Percentiles rank a stretch among this genome's conserved stretches.
These are phyloP conservation scores for Ichneumoninae sp. DNA, from an alignment of 2,888 invertebrate genomes.

Conservation along the genomic window DNA sequence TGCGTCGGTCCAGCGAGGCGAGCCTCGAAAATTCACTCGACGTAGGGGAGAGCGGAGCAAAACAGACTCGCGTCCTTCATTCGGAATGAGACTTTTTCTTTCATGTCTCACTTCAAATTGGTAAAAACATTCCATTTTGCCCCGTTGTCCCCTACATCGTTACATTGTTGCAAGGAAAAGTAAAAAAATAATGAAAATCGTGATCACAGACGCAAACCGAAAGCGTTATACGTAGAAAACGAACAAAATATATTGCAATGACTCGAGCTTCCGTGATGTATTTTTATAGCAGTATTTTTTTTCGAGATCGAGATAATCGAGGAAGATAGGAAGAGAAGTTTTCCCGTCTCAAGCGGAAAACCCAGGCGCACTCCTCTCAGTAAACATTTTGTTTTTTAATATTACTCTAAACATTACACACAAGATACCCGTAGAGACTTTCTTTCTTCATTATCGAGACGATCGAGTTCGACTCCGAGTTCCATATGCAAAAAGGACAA, in stretches of 20 bases:
- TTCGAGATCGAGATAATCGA: not conserved
- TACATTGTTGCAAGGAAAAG: not conserved
- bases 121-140: not conserved
- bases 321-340: slow-evolving; percentile 6
- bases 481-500: not conserved
- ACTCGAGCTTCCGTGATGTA: not conserved
- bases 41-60: not conserved
- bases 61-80: not conserved
- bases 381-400: not conserved
- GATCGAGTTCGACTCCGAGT: slow-evolving; percentile 3
- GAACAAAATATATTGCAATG: not conserved
- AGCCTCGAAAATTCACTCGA: slow-evolving; percentile 4
- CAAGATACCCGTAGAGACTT: slow-evolving; percentile 19
- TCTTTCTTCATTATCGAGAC: slow-evolving; percentile 6
- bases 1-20: slow-evolving; percentile 14
- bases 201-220: slow-evolving; percentile 35
- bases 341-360: not conserved
- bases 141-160: not conserved
- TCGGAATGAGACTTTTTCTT: not conserved
- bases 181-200: slow-evolving; percentile 9
- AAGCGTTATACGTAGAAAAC: slow-evolving; percentile 5
- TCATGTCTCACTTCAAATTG: not conserved
- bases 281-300: slow-evolving; percentile 6
- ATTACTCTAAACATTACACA: not conserved
- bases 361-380: not conserved